A percentile compares a stretch with the other conserved stretches of the same genome.
Conservation (phyloP, 2,113 vertebrate species). For the Haliaeetus leucogaster region DNA sequence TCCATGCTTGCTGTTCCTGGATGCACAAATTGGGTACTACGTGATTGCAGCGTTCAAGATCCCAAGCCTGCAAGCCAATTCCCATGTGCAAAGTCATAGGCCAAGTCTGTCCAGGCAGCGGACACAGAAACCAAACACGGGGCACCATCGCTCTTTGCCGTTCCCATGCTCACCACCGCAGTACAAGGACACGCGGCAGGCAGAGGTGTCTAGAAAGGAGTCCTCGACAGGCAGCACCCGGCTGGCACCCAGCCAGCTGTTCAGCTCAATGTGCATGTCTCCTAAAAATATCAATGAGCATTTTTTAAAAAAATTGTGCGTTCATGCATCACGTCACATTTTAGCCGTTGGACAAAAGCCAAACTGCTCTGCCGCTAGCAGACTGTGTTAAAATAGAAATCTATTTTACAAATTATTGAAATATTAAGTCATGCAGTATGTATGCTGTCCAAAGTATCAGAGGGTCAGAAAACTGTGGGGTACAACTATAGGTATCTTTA, state of each 20-base stretch:
- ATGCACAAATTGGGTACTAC: background rate
- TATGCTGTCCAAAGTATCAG: background rate
- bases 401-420: background rate
- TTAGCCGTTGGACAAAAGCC: background rate
- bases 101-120: background rate
- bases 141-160: fast-evolving
- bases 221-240: background rate
- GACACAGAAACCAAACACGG: fast-evolving
- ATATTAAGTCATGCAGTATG: background rate
- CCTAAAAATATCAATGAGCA: background rate
- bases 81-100: background rate
- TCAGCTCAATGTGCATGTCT: background rate
- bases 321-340: background rate
- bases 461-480: background rate
- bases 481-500: background rate
- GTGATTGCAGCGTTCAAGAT: fast-evolving
- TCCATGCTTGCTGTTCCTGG: background rate
- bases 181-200: fast-evolving
- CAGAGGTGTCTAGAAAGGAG: background rate
- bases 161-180: background rate
- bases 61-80: background rate
- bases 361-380: background rate
- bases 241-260: background rate
- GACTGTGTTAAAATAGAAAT: background rate
- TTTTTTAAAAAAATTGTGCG: fast-evolving